Base-by-base conservation (phyloP, 2,113 vertebrate species). In the Vombatus ursinus region DNA sequence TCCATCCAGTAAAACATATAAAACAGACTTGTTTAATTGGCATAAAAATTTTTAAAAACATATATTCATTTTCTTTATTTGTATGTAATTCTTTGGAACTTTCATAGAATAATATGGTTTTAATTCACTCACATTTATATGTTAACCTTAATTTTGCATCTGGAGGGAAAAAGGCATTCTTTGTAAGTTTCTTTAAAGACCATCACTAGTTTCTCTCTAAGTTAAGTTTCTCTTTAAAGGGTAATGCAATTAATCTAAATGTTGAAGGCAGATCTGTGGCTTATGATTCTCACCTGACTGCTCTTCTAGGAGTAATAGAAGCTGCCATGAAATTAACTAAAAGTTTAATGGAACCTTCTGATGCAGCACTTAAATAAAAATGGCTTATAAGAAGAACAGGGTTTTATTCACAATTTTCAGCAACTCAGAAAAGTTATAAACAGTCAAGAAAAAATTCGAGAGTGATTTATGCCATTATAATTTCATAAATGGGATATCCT, bases 201-300 rank as follows among this genome's bases (percentile, higher is more conserved):
- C 25, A 50, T 22, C 14, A 52, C 50, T 26, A 94, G n/a, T 91
- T 95, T 96, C 7, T 96, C 94, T 61, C 26, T 52, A 95, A 93
- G 53, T 0, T 51, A 48, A 94, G 0, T 50, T 95, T 84, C 61
- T 47, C 47, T 95, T 96, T 52, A 95, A 95, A 94, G 93, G 77
- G 37, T 92, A 96, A 61, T 61, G 0, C 50, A 96, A 96, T 97
- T 93, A 96, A 91, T 94, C 95, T 77, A 77, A 95, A 50, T 91
- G 94, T 95, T 26, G 53, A 92, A 93, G 91, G 90, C 0, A 92
- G 52, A 25, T 93, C 26, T 84, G 53, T 90, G 23, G 37, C 54
- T 28, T 96, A 52, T 14, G 94, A 47, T 50, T 94, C 54, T 94
- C 96, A 96, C 89, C 37, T 44, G 61, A 53, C 0, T 94, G 37